Conservation (phyloP, 2,888 invertebrate genomes). For the Cataglyphis altisquamis region DNA sequence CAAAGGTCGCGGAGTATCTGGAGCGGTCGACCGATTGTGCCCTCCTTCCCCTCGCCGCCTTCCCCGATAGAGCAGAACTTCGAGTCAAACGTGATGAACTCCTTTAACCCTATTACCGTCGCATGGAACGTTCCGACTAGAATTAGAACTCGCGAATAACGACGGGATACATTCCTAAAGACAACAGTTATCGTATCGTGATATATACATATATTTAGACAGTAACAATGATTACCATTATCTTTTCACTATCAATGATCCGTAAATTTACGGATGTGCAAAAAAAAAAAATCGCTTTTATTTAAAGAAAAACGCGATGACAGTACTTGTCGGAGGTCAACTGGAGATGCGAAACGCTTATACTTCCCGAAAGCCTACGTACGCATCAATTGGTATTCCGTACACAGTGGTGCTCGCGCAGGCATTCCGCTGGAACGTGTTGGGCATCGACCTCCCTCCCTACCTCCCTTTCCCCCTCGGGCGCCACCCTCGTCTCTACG, state of each 20-base stretch:
- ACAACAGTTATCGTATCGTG: not conserved
- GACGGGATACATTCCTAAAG: not conserved
- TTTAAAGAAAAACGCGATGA: not conserved
- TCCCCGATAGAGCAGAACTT: not conserved
- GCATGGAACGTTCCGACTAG: not conserved
- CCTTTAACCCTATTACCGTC: not conserved
- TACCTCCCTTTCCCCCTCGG: not conserved
- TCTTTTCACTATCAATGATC: not conserved
- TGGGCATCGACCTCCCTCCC: slow-evolving; percentile 60
- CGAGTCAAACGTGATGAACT: not conserved
- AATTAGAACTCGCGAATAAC: slow-evolving; percentile 21
- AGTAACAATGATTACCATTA: not conserved
- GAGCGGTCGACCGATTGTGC: slow-evolving; percentile 22
- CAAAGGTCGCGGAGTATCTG: slow-evolving; percentile 52
- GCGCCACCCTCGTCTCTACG: slow-evolving; percentile 54
- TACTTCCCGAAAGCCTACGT: slow-evolving; percentile 28
- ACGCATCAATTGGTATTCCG: slow-evolving; percentile 78
- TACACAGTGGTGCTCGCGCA: slow-evolving; percentile 73
- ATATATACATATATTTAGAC: not conserved
- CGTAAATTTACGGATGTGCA: too few relatives aligned
- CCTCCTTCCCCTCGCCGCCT: not conserved
- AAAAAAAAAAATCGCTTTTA: too few relatives aligned
- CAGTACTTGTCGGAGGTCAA: not conserved
- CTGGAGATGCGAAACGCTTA: slow-evolving; percentile 21
- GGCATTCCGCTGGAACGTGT: slow-evolving; percentile 77